Percentiles rank a stretch among this genome's conserved stretches.
Conservation (phyloP, 1,140 invertebrate species). For the Drosophila bocki region DNA sequence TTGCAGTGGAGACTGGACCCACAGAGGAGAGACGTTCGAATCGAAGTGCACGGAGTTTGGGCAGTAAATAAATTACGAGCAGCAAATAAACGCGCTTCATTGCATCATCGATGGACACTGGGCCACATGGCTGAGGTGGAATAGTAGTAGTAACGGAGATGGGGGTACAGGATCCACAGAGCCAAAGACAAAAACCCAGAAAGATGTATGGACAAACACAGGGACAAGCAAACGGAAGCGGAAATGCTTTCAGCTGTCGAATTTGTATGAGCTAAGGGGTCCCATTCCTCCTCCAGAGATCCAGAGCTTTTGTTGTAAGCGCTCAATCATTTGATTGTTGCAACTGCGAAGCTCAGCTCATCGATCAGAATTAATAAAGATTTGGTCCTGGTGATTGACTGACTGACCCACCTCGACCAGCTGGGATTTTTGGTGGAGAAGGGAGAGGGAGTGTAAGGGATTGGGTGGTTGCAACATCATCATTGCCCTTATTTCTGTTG, state of each 20-base stretch:
- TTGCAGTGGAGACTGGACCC: slow-evolving; percentile 39
- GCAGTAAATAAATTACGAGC: slow-evolving; percentile 84
- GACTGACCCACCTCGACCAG: slow-evolving; percentile 54
- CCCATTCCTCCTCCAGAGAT: slow-evolving; percentile 29
- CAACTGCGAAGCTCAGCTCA: slow-evolving; percentile 73
- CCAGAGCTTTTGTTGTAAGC: slow-evolving; percentile 65
- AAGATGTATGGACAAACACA: slow-evolving; percentile 74
- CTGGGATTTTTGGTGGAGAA: slow-evolving; percentile 7
- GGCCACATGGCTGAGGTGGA: slow-evolving; percentile 24
- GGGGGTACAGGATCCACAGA: background rate
- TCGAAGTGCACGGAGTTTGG: slow-evolving; percentile 61
- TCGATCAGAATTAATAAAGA: slow-evolving; percentile 85
- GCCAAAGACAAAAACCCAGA: slow-evolving; percentile 32
- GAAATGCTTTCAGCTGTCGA: slow-evolving; percentile 82
- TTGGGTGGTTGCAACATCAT: slow-evolving; percentile 10
- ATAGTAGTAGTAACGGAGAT: background rate
- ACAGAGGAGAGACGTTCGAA: slow-evolving; percentile 36
- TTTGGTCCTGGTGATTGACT: slow-evolving; percentile 74
- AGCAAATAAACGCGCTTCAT: slow-evolving; percentile 81
- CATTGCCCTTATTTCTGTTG: background rate
- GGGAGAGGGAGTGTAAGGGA: background rate
- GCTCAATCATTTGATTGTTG: slow-evolving; percentile 81
- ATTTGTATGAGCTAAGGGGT: slow-evolving; percentile 72
- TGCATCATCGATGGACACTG: slow-evolving; percentile 52
- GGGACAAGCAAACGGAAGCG: slow-evolving; percentile 81